phyloP scores from a whole-genome alignment of 2,797 vertebrate genomes.

The Tadarida brasiliensis region DNA sequence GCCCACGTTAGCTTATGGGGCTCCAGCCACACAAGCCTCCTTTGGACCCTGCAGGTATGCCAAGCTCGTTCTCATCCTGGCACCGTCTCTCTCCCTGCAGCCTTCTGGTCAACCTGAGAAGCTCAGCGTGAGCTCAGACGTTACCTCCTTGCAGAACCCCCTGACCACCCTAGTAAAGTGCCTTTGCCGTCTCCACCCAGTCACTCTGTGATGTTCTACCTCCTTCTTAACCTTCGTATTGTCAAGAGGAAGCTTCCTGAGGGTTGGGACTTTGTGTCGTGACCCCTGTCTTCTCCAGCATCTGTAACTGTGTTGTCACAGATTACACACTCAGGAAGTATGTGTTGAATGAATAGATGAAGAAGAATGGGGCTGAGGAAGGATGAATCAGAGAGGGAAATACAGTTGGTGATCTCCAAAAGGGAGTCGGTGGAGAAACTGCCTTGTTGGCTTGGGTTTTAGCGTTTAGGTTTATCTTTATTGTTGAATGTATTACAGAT shows the following conservation, averaged over 20 bases:
- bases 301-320: not conserved
- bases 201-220: not conserved
- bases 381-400: not conserved
- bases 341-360: not conserved
- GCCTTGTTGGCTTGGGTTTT: not conserved
- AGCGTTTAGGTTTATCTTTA: not conserved
- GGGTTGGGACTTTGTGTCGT: not conserved
- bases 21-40: not conserved
- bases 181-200: not conserved
- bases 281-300: not conserved
- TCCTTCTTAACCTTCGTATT: not conserved
- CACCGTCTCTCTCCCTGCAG: not conserved
- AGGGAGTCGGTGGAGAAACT: not conserved
- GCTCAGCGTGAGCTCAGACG: not conserved
- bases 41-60: not conserved
- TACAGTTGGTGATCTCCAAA: not conserved
- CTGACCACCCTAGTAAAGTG: not conserved
- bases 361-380: not conserved
- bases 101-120: not conserved
- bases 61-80: not conserved
- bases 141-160: not conserved
- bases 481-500: too few species aligned
- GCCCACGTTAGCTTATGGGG: fast-evolving
- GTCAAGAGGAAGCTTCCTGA: not conserved
- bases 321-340: not conserved